phyloP scores from a whole-genome alignment of 2,113 vertebrate species.

The Neodon shergylaensis region DNA sequence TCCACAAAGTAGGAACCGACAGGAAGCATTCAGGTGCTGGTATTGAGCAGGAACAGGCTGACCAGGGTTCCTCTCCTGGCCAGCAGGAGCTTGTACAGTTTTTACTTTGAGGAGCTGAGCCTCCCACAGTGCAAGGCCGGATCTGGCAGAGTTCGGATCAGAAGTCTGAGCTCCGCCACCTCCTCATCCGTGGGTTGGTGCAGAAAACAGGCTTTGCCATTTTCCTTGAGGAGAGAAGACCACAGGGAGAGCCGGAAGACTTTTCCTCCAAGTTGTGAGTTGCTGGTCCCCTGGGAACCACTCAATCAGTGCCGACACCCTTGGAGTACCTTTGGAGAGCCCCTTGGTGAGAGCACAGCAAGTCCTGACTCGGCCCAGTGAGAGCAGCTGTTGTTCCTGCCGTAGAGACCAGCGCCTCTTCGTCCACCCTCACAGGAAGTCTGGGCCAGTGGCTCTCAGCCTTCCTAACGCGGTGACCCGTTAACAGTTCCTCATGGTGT shows the following conservation, averaged over 20 bases:
- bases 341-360: not conserved
- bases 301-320: not conserved
- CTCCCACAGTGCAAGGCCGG: not conserved
- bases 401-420: not conserved
- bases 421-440: not conserved
- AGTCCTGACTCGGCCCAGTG: not conserved
- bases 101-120: conserved; percentile 13
- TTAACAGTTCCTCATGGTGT: not conserved
- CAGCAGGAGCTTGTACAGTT: not conserved
- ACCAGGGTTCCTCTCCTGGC: conserved; percentile 10
- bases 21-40: conserved; percentile 15
- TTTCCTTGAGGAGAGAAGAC: conserved; percentile 9
- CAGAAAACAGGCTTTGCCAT: conserved; percentile 2
- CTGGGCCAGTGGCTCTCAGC: no score
- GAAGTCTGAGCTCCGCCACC: not conserved
- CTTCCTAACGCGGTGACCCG: not conserved
- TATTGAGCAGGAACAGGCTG: not conserved
- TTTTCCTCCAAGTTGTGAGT: not conserved
- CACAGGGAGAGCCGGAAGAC: not conserved
- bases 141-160: not conserved
- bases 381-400: not conserved
- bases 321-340: not conserved
- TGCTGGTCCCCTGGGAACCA: not conserved
- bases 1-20: conserved; percentile 19
- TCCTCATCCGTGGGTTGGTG: not conserved